Evolutionary conservation across 2,888 invertebrate genomes (phyloP).

Genomic region (Stenolophus ochropezus): DNA sequence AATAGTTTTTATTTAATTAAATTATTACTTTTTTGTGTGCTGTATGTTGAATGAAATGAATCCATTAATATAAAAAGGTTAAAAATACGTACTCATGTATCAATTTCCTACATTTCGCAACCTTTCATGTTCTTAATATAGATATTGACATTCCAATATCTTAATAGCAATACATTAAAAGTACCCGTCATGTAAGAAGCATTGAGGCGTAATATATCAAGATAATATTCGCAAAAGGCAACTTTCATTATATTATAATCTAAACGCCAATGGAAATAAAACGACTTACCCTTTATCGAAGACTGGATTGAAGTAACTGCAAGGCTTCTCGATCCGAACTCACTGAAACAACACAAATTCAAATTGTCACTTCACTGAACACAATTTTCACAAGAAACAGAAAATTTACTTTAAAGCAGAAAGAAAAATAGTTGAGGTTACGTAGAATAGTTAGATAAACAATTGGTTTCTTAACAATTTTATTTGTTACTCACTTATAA

Average conservation of each 20-base stretch:
- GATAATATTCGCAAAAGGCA: not conserved
- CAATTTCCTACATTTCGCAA: not conserved
- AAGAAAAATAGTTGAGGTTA: too few relatives aligned
- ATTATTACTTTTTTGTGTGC: too few relatives aligned
- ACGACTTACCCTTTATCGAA: not conserved
- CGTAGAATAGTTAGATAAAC: too few relatives aligned
- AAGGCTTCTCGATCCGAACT: not conserved
- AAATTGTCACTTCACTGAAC: not conserved
- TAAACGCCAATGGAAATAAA: not conserved
- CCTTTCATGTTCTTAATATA: not conserved
- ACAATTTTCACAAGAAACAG: not conserved
- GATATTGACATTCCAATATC: not conserved
- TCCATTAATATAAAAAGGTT: not conserved
- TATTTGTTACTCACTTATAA: too few relatives aligned
- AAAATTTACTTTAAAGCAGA: too few relatives aligned
- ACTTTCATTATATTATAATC: not conserved
- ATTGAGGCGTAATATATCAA: not conserved
- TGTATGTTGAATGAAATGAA: too few relatives aligned
- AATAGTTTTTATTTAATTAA: too few relatives aligned
- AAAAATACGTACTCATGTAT: not conserved
- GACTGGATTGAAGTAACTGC: not conserved
- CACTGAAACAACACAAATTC: not conserved
- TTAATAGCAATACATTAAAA: not conserved
- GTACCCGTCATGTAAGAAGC: not conserved
- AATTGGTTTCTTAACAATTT: too few relatives aligned